These are phyloP conservation scores for Hiodon tergisus DNA, from an alignment of 2,113 vertebrate genomes.

Conservation along the genomic window DNA sequence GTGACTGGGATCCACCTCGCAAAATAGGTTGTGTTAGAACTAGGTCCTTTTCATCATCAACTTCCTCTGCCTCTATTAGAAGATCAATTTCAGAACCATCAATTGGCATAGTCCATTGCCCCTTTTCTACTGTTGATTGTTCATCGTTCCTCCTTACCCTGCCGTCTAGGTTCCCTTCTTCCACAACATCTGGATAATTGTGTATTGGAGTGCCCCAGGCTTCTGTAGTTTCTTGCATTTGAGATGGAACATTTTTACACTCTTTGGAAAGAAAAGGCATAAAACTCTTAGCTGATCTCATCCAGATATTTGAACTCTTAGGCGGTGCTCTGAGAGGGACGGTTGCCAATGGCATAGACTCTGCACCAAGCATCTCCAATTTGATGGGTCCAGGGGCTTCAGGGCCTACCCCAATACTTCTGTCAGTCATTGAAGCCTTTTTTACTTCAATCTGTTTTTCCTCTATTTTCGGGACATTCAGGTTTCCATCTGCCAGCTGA, in stretches of 20 bases:
- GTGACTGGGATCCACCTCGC: constrained; percentile 7
- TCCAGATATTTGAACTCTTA: constrained; percentile 31
- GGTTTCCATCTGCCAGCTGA: not conserved
- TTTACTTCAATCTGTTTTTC: not conserved
- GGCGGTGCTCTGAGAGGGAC: not conserved
- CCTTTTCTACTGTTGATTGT: constrained; percentile 31
- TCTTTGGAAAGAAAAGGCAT: constrained; percentile 37
- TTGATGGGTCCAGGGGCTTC: constrained; percentile 41
- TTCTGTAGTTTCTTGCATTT: constrained; percentile 19
- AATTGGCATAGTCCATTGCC: constrained; percentile 59
- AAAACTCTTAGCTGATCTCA: constrained; percentile 39
- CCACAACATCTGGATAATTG: constrained; percentile 10
- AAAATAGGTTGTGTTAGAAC: constrained; percentile 17
- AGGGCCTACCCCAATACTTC: constrained; percentile 50
- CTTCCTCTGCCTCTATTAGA: constrained; percentile 35
- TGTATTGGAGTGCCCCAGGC: constrained; percentile 20
- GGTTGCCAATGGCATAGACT: not conserved
- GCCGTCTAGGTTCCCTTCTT: not conserved
- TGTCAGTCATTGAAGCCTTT: constrained; percentile 3
- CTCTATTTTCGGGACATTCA: not conserved
- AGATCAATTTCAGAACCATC: constrained; percentile 55
- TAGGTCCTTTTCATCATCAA: constrained; percentile 22
- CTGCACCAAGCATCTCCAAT: constrained; percentile 37
- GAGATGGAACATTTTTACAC: constrained; percentile 11
- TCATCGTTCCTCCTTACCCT: not conserved